These are phyloP conservation scores for Hesperia comma DNA, from an alignment of 2,888 invertebrate genomes.

Conservation along the genomic window DNA sequence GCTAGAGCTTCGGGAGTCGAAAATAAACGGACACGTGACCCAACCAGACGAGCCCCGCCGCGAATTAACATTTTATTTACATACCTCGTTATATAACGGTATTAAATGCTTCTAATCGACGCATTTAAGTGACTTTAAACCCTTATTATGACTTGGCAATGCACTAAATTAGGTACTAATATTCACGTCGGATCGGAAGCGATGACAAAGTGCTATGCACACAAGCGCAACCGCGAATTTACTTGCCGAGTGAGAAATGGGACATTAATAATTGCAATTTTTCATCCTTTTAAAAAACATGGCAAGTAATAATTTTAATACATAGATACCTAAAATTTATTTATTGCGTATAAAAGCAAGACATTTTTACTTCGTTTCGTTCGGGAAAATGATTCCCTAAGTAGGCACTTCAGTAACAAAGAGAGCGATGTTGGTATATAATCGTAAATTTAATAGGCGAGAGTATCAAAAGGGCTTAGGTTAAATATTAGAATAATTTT, in stretches of 20 bases:
- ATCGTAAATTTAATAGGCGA: no score
- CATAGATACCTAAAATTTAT: background rate
- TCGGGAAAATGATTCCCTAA: no score
- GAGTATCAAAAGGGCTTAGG: no score
- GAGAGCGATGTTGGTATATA: no score
- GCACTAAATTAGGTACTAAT: no score
- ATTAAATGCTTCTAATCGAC: slow-evolving; percentile 42
- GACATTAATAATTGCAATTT: background rate
- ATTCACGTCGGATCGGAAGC: slow-evolving; percentile 37
- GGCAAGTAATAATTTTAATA: background rate
- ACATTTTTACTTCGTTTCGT: no score
- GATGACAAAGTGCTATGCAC: slow-evolving; percentile 22
- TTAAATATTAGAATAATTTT: no score
- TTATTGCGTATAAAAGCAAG: background rate
- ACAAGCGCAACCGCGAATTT: slow-evolving; percentile 6
- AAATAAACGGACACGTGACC: slow-evolving; percentile 72
- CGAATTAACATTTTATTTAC: slow-evolving; percentile 49
- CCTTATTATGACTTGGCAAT: slow-evolving; percentile 44
- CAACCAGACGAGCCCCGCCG: slow-evolving; percentile 51
- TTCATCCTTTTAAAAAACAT: background rate
- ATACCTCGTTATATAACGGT: slow-evolving; percentile 51
- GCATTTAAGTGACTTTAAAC: slow-evolving; percentile 42
- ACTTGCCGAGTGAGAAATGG: slow-evolving; percentile 6
- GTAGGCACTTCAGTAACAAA: no score
- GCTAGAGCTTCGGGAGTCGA: slow-evolving; percentile 51